Conservation (phyloP, 2,888 invertebrate species). For the Sesia apiformis region DNA sequence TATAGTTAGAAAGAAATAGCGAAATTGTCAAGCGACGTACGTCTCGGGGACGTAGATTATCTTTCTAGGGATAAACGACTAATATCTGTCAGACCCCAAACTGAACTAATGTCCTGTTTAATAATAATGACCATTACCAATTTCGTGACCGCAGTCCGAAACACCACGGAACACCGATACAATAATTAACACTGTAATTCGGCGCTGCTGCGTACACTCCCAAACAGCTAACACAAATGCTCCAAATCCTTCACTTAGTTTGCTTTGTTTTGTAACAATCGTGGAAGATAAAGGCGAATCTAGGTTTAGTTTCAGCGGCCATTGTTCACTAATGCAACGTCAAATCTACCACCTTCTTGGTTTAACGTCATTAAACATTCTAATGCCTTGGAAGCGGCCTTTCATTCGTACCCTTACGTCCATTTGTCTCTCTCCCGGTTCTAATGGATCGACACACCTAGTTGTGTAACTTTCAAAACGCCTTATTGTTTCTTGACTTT, state of each 20-base stretch:
- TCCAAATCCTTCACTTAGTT: constrained; percentile 50
- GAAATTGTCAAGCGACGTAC: no score
- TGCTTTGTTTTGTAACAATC: constrained; percentile 54
- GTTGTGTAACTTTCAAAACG: constrained; percentile 9
- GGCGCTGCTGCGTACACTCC: background rate
- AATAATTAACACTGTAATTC: background rate
- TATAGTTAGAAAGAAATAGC: no score
- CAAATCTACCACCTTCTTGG: constrained; percentile 40
- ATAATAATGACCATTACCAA: no score
- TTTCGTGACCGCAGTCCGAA: background rate
- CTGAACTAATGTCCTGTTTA: no score
- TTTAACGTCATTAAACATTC: constrained; percentile 49
- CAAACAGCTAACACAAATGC: background rate
- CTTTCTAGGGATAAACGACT: no score
- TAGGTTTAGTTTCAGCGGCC: constrained; percentile 46
- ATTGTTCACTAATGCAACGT: constrained; percentile 61
- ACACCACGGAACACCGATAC: background rate
- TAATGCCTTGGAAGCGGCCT: constrained; percentile 32
- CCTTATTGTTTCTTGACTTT: constrained; percentile 3
- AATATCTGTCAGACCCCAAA: no score
- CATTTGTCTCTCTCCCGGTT: constrained; percentile 24
- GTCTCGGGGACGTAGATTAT: no score
- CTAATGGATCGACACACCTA: constrained; percentile 19
- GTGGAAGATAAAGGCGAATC: constrained; percentile 47
- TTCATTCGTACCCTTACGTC: constrained; percentile 34